These are phyloP conservation scores for Petrosia ficiformis DNA, from an alignment of 37 sponge, comb jelly and placozoan species.

Conservation along the genomic window DNA sequence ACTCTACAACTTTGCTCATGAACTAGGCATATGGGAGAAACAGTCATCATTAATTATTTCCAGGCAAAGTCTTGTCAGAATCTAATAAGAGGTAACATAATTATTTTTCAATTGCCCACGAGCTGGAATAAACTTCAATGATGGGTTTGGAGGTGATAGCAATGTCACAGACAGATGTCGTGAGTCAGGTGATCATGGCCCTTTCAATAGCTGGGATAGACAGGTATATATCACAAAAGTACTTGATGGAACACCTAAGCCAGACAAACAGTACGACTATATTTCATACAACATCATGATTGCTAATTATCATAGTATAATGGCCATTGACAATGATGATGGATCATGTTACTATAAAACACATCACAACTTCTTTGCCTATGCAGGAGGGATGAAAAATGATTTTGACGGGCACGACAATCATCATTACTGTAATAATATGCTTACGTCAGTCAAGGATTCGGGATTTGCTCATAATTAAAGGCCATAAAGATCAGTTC, in stretches of 20 bases:
- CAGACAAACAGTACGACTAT: constrained; percentile 1
- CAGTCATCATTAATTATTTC: constrained; percentile 23
- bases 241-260: constrained; percentile 9
- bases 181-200: constrained; percentile 58
- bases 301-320: constrained; percentile 23
- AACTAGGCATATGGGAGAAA: constrained; percentile 53
- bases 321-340: constrained; percentile 57
- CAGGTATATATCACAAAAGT: constrained; percentile 39
- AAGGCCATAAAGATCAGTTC: constrained; percentile 29
- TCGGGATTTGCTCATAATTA: constrained; percentile 13
- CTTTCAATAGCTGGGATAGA: constrained; percentile 56
- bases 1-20: constrained; percentile 42
- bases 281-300: constrained; percentile 43
- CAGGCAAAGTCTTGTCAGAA: constrained; percentile 27
- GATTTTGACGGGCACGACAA: constrained; percentile 51
- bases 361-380: constrained; percentile 43
- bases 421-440: constrained; percentile 40
- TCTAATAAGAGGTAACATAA: constrained; percentile 25
- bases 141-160: constrained; percentile 55
- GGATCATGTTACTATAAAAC: constrained; percentile 36
- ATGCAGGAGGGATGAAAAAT: constrained; percentile 42
- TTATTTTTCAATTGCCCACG: constrained; percentile 59
- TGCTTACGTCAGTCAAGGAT: constrained; percentile 33
- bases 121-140: constrained; percentile 66
- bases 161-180: constrained; percentile 10